Evolutionary conservation across 1,140 invertebrate genomes (phyloP).

Genomic region (Sweltsa coloradensis): DNA sequence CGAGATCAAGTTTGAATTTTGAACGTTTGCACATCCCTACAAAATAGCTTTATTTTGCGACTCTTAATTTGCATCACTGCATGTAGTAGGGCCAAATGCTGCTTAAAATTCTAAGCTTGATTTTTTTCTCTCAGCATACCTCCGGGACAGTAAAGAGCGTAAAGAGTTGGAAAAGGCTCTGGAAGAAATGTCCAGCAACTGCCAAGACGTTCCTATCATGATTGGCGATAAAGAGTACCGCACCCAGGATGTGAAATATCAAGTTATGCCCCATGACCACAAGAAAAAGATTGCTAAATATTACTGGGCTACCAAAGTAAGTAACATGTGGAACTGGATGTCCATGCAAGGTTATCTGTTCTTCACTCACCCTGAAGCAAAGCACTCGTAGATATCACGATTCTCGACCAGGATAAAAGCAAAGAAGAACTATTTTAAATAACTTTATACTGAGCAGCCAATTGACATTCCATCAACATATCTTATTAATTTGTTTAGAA

Average conservation of each 20-base stretch:
- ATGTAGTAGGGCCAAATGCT: neutral
- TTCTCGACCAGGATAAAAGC: too few relatives aligned
- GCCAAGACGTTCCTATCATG: constrained; percentile 81
- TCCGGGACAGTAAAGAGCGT: constrained; percentile 72
- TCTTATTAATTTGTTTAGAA: too few relatives aligned
- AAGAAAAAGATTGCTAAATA: constrained; percentile 77
- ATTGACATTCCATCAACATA: too few relatives aligned
- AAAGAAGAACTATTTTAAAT: too few relatives aligned
- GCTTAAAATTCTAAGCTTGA: constrained; percentile 2
- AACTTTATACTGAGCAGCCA: too few relatives aligned
- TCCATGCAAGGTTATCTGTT: too few relatives aligned
- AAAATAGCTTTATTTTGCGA: neutral
- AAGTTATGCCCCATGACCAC: constrained; percentile 81
- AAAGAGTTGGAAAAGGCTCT: constrained; percentile 60
- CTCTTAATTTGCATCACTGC: neutral
- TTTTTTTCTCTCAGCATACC: constrained; percentile 40
- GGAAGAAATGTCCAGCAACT: constrained; percentile 44
- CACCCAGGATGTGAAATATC: constrained; percentile 60
- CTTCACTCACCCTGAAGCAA: too few relatives aligned
- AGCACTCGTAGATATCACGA: too few relatives aligned
- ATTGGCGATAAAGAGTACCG: constrained; percentile 80
- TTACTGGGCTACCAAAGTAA: constrained; percentile 71
- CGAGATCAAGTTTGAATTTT: neutral
- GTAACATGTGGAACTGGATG: too few relatives aligned
- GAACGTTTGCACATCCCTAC: neutral